These are phyloP conservation scores for Torymus tubicola DNA, from an alignment of 2,888 invertebrate genomes.

Conservation along the genomic window DNA sequence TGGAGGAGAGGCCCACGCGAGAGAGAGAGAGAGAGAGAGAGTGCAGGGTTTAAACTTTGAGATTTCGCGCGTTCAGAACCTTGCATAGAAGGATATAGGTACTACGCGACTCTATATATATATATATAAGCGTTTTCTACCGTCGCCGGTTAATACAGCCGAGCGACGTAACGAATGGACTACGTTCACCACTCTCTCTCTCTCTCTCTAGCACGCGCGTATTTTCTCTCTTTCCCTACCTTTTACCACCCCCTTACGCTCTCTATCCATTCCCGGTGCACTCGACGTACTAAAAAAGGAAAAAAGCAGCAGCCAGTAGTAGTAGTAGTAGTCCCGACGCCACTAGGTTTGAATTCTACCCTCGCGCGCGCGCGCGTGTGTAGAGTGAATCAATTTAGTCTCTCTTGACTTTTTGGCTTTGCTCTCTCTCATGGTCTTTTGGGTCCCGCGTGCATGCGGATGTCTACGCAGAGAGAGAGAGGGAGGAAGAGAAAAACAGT, in stretches of 20 bases:
- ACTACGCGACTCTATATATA: background rate
- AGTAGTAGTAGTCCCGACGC: conserved; percentile 4
- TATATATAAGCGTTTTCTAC: background rate
- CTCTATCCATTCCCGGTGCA: too few relatives aligned
- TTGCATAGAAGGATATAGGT: too few relatives aligned
- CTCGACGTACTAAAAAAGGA: background rate
- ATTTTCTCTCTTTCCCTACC: too few relatives aligned
- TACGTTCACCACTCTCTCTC: background rate
- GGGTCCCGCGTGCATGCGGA: too few relatives aligned
- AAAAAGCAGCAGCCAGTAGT: conserved; percentile 13
- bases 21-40: too few relatives aligned
- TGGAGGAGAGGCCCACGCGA: too few relatives aligned
- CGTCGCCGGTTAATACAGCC: conserved; percentile 10
- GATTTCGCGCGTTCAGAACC: conserved; percentile 49
- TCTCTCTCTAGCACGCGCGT: background rate
- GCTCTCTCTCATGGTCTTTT: background rate
- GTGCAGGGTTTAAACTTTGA: conserved; percentile 59
- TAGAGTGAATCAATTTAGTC: conserved; percentile 33
- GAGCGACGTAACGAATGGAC: background rate
- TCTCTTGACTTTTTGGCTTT: conserved; percentile 5
- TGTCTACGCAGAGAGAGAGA: too few relatives aligned
- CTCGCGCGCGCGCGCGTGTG: background rate
- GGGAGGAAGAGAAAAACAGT: background rate
- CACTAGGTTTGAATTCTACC: conserved; percentile 26
- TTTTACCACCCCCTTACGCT: too few relatives aligned